phyloP scores from a whole-genome alignment of 1,140 invertebrate species.

The Neodiprion pinetum region DNA sequence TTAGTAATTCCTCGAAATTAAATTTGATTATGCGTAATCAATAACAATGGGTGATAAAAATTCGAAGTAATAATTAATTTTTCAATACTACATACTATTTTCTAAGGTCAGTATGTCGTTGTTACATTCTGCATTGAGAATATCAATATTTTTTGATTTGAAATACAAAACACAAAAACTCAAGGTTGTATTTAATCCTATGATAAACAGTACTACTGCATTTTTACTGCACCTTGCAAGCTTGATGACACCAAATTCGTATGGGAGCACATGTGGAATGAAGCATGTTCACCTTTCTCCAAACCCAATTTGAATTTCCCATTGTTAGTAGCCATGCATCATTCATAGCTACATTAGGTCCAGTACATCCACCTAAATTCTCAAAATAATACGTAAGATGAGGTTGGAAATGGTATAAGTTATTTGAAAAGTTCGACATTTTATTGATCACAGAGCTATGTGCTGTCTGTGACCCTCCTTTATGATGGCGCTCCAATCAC shows the following conservation, averaged over 20 bases:
- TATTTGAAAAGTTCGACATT: constrained; percentile 24
- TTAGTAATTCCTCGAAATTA: not conserved
- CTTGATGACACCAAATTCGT: constrained; percentile 92
- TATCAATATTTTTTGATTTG: no score
- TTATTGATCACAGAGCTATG: no score
- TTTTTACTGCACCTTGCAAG: constrained; percentile 74
- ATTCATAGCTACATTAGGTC: constrained; percentile 73
- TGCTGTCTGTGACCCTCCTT: no score
- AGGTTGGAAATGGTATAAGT: constrained; percentile 31
- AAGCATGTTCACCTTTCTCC: constrained; percentile 79
- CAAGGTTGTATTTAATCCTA: no score
- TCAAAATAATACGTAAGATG: constrained; percentile 10
- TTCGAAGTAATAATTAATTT: not conserved
- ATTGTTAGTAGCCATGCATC: constrained; percentile 76
- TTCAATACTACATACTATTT: no score
- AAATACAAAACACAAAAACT: no score
- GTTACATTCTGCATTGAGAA: no score
- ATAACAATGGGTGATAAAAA: constrained; percentile 6
- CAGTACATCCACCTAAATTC: constrained; percentile 70
- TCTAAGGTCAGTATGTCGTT: no score
- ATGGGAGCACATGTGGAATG: constrained; percentile 80
- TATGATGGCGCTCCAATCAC: no score
- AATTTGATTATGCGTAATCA: not conserved
- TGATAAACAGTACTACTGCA: not conserved
- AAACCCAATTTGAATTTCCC: constrained; percentile 72